Evolutionary conservation across 2,888 invertebrate genomes (phyloP), one percentile per base, ranked within the genome.

Genomic region (Pristionchus entomophagus): DNA sequence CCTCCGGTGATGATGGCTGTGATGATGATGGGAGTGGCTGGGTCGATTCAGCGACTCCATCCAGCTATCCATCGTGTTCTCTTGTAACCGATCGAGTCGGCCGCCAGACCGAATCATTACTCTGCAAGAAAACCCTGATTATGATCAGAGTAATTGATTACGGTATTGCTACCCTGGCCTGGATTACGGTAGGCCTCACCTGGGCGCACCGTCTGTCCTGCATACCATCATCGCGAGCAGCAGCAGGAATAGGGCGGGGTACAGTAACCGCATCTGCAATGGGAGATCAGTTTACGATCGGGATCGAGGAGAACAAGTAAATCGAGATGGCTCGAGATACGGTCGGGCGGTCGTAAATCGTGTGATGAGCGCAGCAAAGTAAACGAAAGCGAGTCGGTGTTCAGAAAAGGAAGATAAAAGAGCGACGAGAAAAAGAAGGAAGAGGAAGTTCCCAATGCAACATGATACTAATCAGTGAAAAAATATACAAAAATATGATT

Each of bases 71-170:
- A 88, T 80, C 62, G 90, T 89, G 84, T 87, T 82, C 53, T 88
- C 88, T 86, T 89, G 90, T 65, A 89, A 82, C 84, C 89, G 86
- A 84, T 90, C 90, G 81, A 90, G 84, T 83, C 90, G 86, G 26
- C 90, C 89, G 59, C 89, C 89, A 85, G 86, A 88, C 29, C 89
- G 86, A 56, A 90, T 89, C 88, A 89, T 86, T 84, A 87, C 89
- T 86, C 89, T 90, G 77, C 73, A 89, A 89, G 85, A 65, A 80
- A 1, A 8, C 5, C n/a, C 22, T 69, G 19, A 8, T 45, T 38
- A n/a, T 56, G 19, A 26, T 56, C 38, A 17, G 1, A 17, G 41
- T 41, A 19, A 19, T n/a, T 51, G 51, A 59, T 19, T 51, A 49
- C 51, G 3, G 3, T 77, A 29, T n/a, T 6, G 0, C 5, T 45